A percentile compares a stretch with the other conserved stretches of the same genome.
phyloP scores from a whole-genome alignment of 2,797 vertebrate species.

The Carduelis carduelis region DNA sequence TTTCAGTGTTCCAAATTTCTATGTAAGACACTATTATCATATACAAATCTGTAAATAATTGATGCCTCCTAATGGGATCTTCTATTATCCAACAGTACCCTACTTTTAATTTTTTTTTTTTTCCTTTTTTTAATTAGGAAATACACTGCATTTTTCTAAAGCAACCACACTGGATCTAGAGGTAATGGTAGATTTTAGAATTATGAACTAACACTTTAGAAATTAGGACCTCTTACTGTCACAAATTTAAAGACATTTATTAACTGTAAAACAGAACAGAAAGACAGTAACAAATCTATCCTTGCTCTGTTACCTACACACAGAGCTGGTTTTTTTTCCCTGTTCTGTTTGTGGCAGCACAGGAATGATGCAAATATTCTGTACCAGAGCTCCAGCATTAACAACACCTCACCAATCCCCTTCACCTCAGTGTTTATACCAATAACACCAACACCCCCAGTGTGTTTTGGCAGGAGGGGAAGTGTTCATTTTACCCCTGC shows the following conservation, averaged over 20 bases:
- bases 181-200: not conserved
- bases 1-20: not conserved
- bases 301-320: not conserved
- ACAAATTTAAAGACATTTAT: not conserved
- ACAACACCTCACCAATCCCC: not conserved
- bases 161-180: not conserved
- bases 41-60: not conserved
- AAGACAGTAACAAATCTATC: not conserved
- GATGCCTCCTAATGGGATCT: not conserved
- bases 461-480: not conserved
- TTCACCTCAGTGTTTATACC: not conserved
- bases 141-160: not conserved
- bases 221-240: not conserved
- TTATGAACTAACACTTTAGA: not conserved
- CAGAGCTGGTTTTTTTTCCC: fast-evolving
- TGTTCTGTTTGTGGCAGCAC: not conserved
- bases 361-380: not conserved
- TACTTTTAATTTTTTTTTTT: not conserved
- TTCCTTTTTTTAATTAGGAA: not conserved
- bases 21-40: not conserved
- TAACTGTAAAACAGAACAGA: not conserved
- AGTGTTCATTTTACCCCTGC: not conserved
- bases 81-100: not conserved
- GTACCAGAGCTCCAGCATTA: not conserved
- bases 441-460: not conserved